Base-by-base conservation (phyloP, 2,113 vertebrate species). In the Amphiprion percula region DNA sequence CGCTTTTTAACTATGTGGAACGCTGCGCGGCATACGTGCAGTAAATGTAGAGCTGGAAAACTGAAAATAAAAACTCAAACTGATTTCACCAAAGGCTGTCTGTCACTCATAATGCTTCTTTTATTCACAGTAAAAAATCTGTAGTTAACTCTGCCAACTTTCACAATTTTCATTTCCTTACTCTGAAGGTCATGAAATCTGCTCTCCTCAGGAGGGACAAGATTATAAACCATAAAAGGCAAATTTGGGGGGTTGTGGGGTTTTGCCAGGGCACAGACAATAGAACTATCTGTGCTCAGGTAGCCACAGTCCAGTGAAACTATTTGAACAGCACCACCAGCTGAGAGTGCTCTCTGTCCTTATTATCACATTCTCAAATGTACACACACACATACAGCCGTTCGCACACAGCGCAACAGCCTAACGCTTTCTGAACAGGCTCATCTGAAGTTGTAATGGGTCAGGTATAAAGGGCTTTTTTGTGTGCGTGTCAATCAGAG, bases 401-500 rank as follows among this genome's bases (percentile, higher is more conserved):
- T 46, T 16, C 64, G 30, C 41, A 66, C 66, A 23, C 64, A 68
- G 26, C 37, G 24, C 67, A 41, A 53, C 37, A 41, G 72, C 70
- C 56, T 5, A 26, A 52, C n/a, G 52, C 74, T 86, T 64, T 77
- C 61, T 64, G 85, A 85, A 55, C 71, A 47, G 56, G 75, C 87
- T 91, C 77, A 90, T 91, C 85, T 82, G 81, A 90, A 84, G 83
- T 89, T 88, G 82, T 85, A 93, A 92, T 91, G 73, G 88, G 81
- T 87, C 87, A 88, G 85, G 83, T 90, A 91, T 85, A 92, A 86
- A 92, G 81, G 84, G 47, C 62, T 67, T 89, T 93, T 89, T 92
- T 93, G 87, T 92, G 82, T 73, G 65, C 47, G 24, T 83, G 90
- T 93, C 91, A 91, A 85, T 93, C 91, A 91, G 79, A 65, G 75